A percentile compares a stretch with the other conserved stretches of the same genome.
These are phyloP conservation scores for Neolamprologus toae DNA, from an alignment of 2,113 vertebrate species.

Conservation along the genomic window DNA sequence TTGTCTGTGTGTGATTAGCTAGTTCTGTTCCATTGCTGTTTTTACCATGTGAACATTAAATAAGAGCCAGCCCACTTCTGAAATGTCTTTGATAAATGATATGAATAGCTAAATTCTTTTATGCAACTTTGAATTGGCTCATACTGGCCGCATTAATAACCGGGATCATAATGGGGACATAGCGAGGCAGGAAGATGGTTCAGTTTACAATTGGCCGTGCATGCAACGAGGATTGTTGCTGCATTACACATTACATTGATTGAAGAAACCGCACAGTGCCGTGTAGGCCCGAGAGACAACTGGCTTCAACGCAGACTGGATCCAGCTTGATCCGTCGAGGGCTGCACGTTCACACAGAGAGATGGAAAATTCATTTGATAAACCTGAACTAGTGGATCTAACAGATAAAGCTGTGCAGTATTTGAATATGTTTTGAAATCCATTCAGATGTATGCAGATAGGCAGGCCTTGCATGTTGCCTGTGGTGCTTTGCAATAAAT, in stretches of 20 bases:
- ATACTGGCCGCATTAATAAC: conserved; percentile 39
- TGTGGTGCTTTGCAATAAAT: not conserved
- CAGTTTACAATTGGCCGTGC: conserved; percentile 19
- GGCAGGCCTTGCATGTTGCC: not conserved
- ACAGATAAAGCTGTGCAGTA: not conserved
- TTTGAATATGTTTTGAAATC: not conserved
- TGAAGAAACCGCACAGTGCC: not conserved
- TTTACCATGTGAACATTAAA: conserved; percentile 57
- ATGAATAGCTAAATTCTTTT: conserved; percentile 42
- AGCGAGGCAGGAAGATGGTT: not conserved
- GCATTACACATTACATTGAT: not conserved
- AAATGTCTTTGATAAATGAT: conserved; percentile 65
- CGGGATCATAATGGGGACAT: conserved; percentile 7
- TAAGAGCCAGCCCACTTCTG: conserved; percentile 54
- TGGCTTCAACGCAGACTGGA: not conserved
- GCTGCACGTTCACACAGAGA: not conserved
- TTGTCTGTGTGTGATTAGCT: conserved; percentile 63
- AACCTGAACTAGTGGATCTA: not conserved
- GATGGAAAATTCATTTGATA: not conserved
- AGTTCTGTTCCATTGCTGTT: conserved; percentile 31
- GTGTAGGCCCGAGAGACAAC: not conserved
- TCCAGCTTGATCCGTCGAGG: not conserved
- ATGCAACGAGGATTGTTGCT: not conserved
- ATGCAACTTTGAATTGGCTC: conserved; percentile 30
- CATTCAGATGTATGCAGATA: not conserved